Evolutionary conservation across 2,113 vertebrate genomes (phyloP).

Genomic region (Misgurnus mizolepis): DNA sequence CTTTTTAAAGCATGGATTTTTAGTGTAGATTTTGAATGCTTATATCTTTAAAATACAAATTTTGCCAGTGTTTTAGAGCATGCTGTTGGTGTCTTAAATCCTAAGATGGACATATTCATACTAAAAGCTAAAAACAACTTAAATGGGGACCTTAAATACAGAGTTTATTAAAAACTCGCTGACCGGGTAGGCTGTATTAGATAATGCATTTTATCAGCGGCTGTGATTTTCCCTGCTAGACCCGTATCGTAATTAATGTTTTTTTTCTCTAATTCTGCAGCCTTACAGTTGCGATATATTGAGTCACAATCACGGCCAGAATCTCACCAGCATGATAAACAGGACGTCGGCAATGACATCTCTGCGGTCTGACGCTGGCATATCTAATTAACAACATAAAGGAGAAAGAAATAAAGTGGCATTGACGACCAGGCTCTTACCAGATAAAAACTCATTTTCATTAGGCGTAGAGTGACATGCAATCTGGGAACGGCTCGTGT

Average conservation of each 20-base stretch:
- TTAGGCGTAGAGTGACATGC: conserved; percentile 38
- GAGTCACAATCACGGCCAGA: conserved; percentile 33
- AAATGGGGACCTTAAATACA: background rate
- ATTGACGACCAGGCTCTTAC: conserved; percentile 13
- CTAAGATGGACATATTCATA: no score
- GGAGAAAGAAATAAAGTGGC: conserved; percentile 18
- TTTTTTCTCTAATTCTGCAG: conserved; percentile 33
- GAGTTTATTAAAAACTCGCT: conserved; percentile 2
- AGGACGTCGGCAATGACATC: conserved; percentile 31
- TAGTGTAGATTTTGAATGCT: no score
- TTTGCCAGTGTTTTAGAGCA: no score
- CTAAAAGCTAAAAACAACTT: no score
- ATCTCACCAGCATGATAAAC: conserved; percentile 27
- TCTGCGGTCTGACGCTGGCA: conserved; percentile 27
- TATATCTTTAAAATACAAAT: no score
- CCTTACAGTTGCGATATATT: conserved; percentile 32
- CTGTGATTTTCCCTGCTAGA: conserved; percentile 26
- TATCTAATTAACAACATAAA: conserved; percentile 46
- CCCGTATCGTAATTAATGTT: conserved; percentile 30
- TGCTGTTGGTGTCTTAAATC: no score
- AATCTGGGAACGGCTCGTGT: conserved; percentile 16
- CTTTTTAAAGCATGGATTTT: no score
- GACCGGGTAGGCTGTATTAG: background rate
- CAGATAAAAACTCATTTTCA: conserved; percentile 43
- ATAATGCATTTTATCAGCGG: conserved; percentile 26